These are phyloP conservation scores for Heliconius ethilla DNA, from an alignment of 2,888 invertebrate genomes.

Conservation along the genomic window DNA sequence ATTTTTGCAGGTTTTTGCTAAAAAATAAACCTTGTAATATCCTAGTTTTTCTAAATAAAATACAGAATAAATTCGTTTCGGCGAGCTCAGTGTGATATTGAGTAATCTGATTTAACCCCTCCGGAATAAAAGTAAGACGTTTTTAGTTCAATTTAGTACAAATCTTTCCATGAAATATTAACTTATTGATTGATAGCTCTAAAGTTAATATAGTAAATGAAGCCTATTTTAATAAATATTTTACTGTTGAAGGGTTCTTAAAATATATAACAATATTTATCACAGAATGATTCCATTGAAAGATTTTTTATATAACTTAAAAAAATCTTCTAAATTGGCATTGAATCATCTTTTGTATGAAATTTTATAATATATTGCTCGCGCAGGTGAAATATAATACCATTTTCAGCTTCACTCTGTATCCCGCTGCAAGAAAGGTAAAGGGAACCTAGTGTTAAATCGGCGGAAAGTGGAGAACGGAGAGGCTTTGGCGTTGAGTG, in stretches of 20 bases:
- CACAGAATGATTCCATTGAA: too few species aligned
- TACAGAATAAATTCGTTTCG: slow-evolving; percentile 14
- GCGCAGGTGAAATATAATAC: too few species aligned
- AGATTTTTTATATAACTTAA: too few species aligned
- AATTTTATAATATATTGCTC: too few species aligned
- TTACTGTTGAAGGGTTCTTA: too few species aligned
- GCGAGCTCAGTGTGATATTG: not conserved
- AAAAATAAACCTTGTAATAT: not conserved
- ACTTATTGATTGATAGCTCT: not conserved
- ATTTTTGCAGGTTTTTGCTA: not conserved
- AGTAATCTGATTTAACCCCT: slow-evolving; percentile 17
- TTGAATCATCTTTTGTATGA: too few species aligned
- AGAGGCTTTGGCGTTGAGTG: not conserved
- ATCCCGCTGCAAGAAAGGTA: not conserved
- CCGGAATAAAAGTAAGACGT: not conserved
- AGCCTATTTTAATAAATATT: too few species aligned
- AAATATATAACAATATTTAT: too few species aligned
- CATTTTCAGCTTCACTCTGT: not conserved
- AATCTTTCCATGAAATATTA: not conserved
- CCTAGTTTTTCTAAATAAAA: not conserved
- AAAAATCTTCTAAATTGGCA: too few species aligned
- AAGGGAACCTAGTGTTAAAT: not conserved
- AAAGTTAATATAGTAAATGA: not conserved
- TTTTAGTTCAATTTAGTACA: slow-evolving; percentile 6
- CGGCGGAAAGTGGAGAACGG: too few species aligned